Base-by-base conservation (phyloP, 2,888 invertebrate genomes). In the Trachelus tabidus region DNA sequence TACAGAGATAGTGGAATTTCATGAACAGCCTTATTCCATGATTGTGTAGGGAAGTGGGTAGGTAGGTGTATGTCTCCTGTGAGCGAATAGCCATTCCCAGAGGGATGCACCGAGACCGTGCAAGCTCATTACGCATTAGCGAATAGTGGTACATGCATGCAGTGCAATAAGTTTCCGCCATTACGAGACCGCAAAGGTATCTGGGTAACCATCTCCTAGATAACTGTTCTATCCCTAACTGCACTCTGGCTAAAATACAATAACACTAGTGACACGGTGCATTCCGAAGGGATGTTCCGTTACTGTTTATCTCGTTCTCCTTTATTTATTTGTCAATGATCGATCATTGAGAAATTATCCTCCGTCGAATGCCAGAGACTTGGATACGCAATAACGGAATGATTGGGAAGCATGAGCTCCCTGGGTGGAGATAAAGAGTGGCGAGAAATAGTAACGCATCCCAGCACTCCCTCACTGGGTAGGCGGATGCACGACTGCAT, bases 371-470 rank as follows among this genome's bases (percentile, higher is more conserved):
- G 40, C 15, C 4, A 69, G 6, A 9, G 69, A 69, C 69, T 30
- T 15, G 69, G 31, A 69, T 33, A 69, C 30, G 69, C 69, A 69
- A 40, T 40, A 40, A 85, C 80, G 83, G 81, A 83, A 87, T 88
- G 87, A 89, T 88, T 87, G 87, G 86, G 85, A 89, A 82, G 84
- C 87, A 88, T 87, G 85, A 79, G 82, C 79, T 81, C 80, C 80
- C 82, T 81, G 80, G 84, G 83, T 80, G 83, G 81, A 84, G 81
- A 81, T 82, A 84, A 86, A 84, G 84, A 82, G 81, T 69, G 80
- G 82, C 83, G 83, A 84, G 84, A 85, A 84, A 84, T 85, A 84
- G 83, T 85, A 83, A 86, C 86, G 85, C 84, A 81, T 75, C 71
- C 77, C 68, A 31, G 35, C 77, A 37, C 15, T 37, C 1, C 37